Base-by-base conservation (phyloP, 2,888 invertebrate genomes). In the Meta bourneti region DNA sequence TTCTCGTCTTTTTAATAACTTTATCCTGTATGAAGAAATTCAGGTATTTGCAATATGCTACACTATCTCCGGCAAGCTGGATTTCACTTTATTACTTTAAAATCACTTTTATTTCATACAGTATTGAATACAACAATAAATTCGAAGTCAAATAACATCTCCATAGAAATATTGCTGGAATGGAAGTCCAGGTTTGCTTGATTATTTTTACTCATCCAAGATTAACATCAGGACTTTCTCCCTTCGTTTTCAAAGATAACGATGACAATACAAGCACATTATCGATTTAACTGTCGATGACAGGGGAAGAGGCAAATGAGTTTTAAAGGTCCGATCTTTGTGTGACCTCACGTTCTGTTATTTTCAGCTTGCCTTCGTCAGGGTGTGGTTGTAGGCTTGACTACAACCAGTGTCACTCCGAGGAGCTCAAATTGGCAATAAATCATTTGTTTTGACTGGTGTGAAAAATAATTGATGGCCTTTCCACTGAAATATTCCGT, bases 371-470 rank as follows among this genome's bases (percentile, higher is more conserved):
- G 9, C 16, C 51, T 49, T n/a, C 61, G n/a, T 19, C 61, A 52
- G 77, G 85, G 85, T 78, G 85, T 77, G 85, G 85, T 69, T 86
- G 49, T 48, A 78, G 48, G 11, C 70, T 16, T 11, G 20, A 52
- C 51, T 6, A 34, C 16, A 72, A 20, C 20, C 7, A 54, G 7
- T 34, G 71, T n/a, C 52, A 61, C 70, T 19, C 20, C 20, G 7
- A 9, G n/a, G 48, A 52, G 49, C 77, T 51, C 85, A 86, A 71
- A 86, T 86, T 86, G 78, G 78, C 75, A 49, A 86, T 86, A 78
- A 69, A 86, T 86, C 85, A 78, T 78, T 86, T 70, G 49, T 13
- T 75, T n/a, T 75, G 84, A 84, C 84, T 16, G n/a, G 54, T 48
- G 54, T 8, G 75, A 61, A 84, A 61, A 61, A 61, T 61, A 61